Percentiles rank a stretch among this genome's conserved stretches.
Conservation (phyloP, 2,888 invertebrate genomes). For the Watsonalla binaria region DNA sequence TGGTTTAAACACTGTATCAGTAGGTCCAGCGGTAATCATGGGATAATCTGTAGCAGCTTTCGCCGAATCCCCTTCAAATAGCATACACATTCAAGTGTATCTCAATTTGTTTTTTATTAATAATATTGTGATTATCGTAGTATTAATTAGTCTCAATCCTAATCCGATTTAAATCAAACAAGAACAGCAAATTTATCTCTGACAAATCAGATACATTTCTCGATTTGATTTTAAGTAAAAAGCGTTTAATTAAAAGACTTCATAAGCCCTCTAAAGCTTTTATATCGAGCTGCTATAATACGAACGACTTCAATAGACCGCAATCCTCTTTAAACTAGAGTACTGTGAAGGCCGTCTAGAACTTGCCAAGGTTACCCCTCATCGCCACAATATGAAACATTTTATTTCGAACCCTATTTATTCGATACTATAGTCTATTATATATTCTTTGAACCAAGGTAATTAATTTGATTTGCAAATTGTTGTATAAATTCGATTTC, state of each 20-base stretch:
- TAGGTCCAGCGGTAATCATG: too few species aligned
- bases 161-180: not conserved
- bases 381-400: not conserved
- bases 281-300: slow-evolving; percentile 15
- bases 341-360: slow-evolving; percentile 27
- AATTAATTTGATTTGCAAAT: not conserved
- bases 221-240: slow-evolving; percentile 14
- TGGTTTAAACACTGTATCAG: too few species aligned
- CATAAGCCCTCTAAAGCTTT: slow-evolving; percentile 6
- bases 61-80: too few species aligned
- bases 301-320: slow-evolving; percentile 15
- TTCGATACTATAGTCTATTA: not conserved
- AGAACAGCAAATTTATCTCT: not conserved
- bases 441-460: too few species aligned
- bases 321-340: slow-evolving; percentile 15
- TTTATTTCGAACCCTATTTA: not conserved
- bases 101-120: too few species aligned
- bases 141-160: not conserved
- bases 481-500: not conserved
- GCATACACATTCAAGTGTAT: too few species aligned
- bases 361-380: slow-evolving; percentile 10
- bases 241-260: slow-evolving; percentile 6
- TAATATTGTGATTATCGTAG: too few species aligned
- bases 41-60: too few species aligned
- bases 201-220: not conserved